Conservation (phyloP, 2,888 invertebrate genomes). For the Tolmerus cingulatus region DNA sequence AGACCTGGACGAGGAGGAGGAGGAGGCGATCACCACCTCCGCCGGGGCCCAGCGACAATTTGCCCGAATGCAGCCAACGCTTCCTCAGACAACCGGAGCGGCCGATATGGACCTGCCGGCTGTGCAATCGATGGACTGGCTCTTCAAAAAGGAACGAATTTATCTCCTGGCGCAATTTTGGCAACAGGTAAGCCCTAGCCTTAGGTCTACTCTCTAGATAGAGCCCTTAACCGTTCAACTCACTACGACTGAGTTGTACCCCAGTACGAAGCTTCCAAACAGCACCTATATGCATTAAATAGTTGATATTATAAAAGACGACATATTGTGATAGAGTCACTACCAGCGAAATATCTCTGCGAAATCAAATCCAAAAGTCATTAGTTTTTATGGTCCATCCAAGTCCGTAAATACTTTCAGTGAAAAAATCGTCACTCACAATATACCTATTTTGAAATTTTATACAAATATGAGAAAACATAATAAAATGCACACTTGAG, state of each 20-base stretch:
- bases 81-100: slow-evolving; percentile 75
- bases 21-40: slow-evolving; percentile 42
- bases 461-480: too few relatives aligned
- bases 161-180: slow-evolving; percentile 93
- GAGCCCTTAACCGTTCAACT: background rate
- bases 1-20: slow-evolving; percentile 21
- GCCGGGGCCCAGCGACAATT: slow-evolving; percentile 43
- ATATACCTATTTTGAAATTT: too few relatives aligned
- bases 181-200: slow-evolving; percentile 82
- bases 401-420: too few relatives aligned
- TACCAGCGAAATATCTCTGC: too few relatives aligned
- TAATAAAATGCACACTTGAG: too few relatives aligned
- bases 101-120: slow-evolving; percentile 91
- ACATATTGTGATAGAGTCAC: too few relatives aligned
- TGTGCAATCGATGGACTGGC: slow-evolving; percentile 96
- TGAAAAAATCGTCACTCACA: too few relatives aligned
- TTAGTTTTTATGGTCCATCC: too few relatives aligned
- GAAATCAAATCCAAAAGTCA: too few relatives aligned
- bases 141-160: slow-evolving; percentile 94
- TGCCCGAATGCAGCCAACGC: slow-evolving; percentile 78
- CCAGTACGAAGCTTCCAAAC: background rate
- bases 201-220: background rate
- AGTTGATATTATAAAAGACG: too few relatives aligned
- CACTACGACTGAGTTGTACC: background rate
- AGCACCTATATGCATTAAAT: too few relatives aligned